Conservation (phyloP, 2,888 invertebrate species). For the Charanyca ferruginea region DNA sequence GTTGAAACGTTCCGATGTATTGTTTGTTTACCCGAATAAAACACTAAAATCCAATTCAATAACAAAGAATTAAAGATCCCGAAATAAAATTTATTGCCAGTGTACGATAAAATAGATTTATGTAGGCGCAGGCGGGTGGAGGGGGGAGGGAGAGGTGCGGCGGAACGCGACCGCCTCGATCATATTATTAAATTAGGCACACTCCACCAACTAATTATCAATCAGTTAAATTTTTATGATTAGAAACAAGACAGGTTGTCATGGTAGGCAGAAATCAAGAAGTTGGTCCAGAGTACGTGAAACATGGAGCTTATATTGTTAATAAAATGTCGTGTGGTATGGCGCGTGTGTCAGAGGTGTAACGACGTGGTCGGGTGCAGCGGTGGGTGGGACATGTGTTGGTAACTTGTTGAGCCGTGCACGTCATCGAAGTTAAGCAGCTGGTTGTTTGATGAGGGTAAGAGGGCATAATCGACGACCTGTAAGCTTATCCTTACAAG, state of each 20-base stretch:
- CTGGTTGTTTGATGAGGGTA: conserved; percentile 28
- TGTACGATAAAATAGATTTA: conserved; percentile 91
- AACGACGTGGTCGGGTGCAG: conserved; percentile 7
- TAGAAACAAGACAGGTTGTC: conserved; percentile 53
- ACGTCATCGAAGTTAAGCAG: conserved; percentile 34
- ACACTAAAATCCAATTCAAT: conserved; percentile 91
- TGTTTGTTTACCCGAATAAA: conserved; percentile 91
- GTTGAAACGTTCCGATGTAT: conserved; percentile 86
- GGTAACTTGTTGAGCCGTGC: conserved; percentile 57
- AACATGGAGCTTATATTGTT: background rate
- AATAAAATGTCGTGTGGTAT: conserved; percentile 18
- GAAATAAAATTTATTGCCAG: conserved; percentile 91
- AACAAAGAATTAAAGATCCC: conserved; percentile 92
- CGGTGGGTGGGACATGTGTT: conserved; percentile 30
- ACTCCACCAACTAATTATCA: conserved; percentile 78
- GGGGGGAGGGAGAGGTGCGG: conserved; percentile 62
- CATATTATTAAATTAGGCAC: conserved; percentile 84
- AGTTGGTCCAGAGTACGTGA: conserved; percentile 32
- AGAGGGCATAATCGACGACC: conserved; percentile 28
- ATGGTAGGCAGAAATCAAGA: conserved; percentile 40
- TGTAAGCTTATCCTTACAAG: conserved; percentile 12
- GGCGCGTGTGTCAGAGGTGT: conserved; percentile 23
- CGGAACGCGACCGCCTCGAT: conserved; percentile 74
- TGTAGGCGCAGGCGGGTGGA: conserved; percentile 79
- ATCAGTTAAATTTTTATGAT: conserved; percentile 69